These are phyloP conservation scores for Acleris laterana DNA, from an alignment of 2,888 invertebrate genomes.

Conservation along the genomic window DNA sequence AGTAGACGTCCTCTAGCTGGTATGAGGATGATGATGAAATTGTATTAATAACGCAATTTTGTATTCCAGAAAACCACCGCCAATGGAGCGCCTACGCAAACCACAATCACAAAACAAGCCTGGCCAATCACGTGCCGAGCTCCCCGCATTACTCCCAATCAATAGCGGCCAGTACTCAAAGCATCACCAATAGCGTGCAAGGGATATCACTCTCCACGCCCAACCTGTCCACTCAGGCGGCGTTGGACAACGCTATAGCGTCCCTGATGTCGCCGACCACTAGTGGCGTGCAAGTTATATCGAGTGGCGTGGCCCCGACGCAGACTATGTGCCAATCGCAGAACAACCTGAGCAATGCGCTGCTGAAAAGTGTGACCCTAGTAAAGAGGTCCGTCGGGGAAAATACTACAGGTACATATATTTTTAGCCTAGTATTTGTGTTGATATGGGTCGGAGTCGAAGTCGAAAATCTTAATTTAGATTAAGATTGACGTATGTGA, in stretches of 20 bases:
- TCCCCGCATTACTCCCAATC: slow-evolving; percentile 60
- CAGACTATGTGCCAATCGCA: slow-evolving; percentile 50
- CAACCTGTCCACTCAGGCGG: slow-evolving; percentile 64
- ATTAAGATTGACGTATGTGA: too few relatives aligned
- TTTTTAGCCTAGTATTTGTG: slow-evolving; percentile 19
- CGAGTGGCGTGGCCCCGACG: slow-evolving; percentile 64
- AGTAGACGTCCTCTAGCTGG: too few relatives aligned
- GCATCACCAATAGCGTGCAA: slow-evolving; percentile 73
- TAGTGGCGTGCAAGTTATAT: slow-evolving; percentile 69
- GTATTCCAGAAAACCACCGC: slow-evolving; percentile 64
- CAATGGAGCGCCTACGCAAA: slow-evolving; percentile 73
- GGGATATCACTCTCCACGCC: slow-evolving; percentile 71
- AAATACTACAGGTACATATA: slow-evolving; percentile 64
- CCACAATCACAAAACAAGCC: slow-evolving; percentile 53
- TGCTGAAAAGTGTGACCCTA: slow-evolving; percentile 75
- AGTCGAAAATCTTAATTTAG: too few relatives aligned
- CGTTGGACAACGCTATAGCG: slow-evolving; percentile 74
- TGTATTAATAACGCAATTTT: background rate
- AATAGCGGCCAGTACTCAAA: slow-evolving; percentile 58
- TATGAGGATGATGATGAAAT: too few relatives aligned
- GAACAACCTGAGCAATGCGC: slow-evolving; percentile 55
- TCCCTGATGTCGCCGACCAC: slow-evolving; percentile 73
- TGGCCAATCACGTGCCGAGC: slow-evolving; percentile 55
- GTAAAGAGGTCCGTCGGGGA: slow-evolving; percentile 72
- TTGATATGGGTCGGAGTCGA: too few relatives aligned